Base-by-base conservation (phyloP, 2,113 vertebrate species). In the Nothocercus julius region DNA sequence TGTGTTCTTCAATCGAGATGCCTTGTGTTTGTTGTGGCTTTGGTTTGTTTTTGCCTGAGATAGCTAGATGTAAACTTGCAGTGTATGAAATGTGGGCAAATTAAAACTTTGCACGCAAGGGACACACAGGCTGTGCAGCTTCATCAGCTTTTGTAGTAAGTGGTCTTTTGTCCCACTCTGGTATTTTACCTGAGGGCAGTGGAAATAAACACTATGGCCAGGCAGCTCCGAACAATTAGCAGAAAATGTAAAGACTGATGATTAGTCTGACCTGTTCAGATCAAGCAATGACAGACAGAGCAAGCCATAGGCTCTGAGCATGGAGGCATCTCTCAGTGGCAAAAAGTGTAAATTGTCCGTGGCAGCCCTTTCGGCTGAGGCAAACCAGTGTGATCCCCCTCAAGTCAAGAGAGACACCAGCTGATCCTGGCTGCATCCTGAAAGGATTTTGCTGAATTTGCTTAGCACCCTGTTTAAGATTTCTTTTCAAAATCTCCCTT, bases 181-280 rank as follows among this genome's bases (percentile, higher is more conserved):
- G 85, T 91, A 69, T 19, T 93, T 73, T 72, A 75, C 24, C 42
- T 34, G 67, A 94, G 90, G 76, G 90, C 68, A 72, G 68, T 77
- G 82, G 85, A 90, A 94, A 94, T 90, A 91, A 95, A 87, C 72
- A 74, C 79, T 38, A 2, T 7, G n/a, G 58, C 34, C 80, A 51
- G 66, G 64, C 85, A 90, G 91, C 79, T 94, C 87, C 76, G 81
- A 80, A 69, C 66, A 96, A 93, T 86, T 92, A 95, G 54, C 82
- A 95, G 80, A 92, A 82, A 77, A 49, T n/a, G 28, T n/a, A 45
- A 61, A 51, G 67, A 72, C 9, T 91, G 42, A n/a, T 24, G 78
- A 5, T 81, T 94, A 89, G 75, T 75, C 45, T 13, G 79, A 68
- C 42, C 49, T 84, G 66, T 51, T 58, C 9, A 68, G 69, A 75